Percentiles rank a stretch among this genome's conserved stretches.
Conservation (phyloP, 2,888 invertebrate genomes). For the Plebejus anna region DNA sequence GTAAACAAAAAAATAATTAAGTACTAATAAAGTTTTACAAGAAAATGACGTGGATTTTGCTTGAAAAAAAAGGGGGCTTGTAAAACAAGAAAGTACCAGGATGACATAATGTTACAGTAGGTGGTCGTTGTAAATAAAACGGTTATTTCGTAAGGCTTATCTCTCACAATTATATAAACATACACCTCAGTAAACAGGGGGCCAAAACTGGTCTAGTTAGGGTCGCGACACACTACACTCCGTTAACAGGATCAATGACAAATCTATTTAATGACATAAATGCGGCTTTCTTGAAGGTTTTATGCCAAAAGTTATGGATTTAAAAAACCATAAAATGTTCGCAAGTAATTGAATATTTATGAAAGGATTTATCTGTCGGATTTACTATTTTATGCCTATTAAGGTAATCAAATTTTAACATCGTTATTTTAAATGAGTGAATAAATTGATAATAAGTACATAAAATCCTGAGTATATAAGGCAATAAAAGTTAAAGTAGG, state of each 20-base stretch:
- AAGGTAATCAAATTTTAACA: conserved; percentile 17
- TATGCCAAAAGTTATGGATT: background rate
- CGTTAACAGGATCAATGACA: background rate
- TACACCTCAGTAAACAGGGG: conserved; percentile 26
- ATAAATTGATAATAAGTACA: conserved; percentile 17
- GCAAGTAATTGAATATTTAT: conserved; percentile 7
- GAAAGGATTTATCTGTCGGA: conserved; percentile 15
- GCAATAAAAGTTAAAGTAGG: background rate
- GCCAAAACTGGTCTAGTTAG: conserved; percentile 20
- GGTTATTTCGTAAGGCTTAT: conserved; percentile 29
- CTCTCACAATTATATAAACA: conserved; percentile 28
- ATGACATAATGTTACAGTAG: conserved; percentile 19
- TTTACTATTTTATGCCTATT: conserved; percentile 14
- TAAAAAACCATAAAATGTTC: conserved; percentile 4
- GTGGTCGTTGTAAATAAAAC: conserved; percentile 28
- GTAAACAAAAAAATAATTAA: too few species aligned
- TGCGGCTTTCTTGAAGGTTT: background rate
- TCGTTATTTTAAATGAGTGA: conserved; percentile 7
- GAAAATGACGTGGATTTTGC: too few species aligned
- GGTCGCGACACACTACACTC: conserved; percentile 9
- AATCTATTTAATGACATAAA: background rate
- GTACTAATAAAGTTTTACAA: too few species aligned
- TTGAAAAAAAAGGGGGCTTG: background rate
- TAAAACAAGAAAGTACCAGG: conserved; percentile 19
- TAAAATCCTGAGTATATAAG: conserved; percentile 16